A percentile compares a stretch with the other conserved stretches of the same genome.
phyloP scores from a whole-genome alignment of 2,888 invertebrate species.

The Limnephilus auricula region DNA sequence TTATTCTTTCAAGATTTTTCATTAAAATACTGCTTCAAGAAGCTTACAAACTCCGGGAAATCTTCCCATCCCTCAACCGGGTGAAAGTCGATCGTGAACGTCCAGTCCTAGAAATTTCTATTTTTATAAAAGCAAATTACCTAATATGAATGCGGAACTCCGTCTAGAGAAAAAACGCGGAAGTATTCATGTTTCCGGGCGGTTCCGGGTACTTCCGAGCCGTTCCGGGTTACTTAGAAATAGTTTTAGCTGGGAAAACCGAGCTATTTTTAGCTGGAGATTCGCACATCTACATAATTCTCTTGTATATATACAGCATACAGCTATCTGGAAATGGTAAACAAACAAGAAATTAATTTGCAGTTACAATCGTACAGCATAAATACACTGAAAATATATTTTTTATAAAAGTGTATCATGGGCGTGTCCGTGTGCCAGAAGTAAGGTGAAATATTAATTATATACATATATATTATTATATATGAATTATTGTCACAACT shows the following conservation, averaged over 20 bases:
- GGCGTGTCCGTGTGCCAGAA: too few species aligned
- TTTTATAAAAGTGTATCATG: too few species aligned
- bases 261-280: neutral
- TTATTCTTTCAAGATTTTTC: neutral
- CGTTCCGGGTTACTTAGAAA: neutral
- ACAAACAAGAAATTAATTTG: neutral
- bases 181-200: neutral
- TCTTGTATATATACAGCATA: neutral
- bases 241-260: neutral
- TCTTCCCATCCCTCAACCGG: neutral
- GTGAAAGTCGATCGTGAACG: neutral
- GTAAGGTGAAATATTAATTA: too few species aligned
- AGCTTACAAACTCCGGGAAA: neutral
- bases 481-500: too few species aligned
- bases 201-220: neutral
- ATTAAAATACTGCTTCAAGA: neutral
- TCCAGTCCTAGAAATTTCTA: neutral
- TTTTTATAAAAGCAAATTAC: neutral
- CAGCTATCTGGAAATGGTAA: neutral
- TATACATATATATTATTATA: too few species aligned
- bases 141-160: neutral
- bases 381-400: neutral
- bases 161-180: neutral
- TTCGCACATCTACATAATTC: neutral
- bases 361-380: neutral